Conservation (phyloP, 2,888 invertebrate species). For the Dasysyrphus albostriatus region DNA sequence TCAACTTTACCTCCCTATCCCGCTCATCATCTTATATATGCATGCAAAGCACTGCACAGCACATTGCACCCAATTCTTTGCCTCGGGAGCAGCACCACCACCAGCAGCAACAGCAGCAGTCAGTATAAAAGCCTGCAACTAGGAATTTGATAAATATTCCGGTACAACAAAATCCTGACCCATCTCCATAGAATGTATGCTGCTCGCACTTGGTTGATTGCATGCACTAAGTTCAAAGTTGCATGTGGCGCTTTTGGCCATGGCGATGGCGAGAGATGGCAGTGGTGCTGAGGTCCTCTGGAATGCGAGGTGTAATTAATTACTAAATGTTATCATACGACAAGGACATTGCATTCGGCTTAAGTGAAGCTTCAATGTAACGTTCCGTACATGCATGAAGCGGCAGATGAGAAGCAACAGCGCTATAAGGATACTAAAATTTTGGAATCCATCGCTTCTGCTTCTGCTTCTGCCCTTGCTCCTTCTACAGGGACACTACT, state of each 20-base stretch:
- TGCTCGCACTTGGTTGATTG: conserved; percentile 14
- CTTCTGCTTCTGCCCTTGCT: not conserved
- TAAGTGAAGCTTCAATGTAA: conserved; percentile 59
- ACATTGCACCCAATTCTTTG: not conserved
- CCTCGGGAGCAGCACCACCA: not conserved
- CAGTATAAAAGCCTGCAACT: conserved; percentile 23
- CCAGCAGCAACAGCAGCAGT: conserved; percentile 5
- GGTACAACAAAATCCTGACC: conserved; percentile 56
- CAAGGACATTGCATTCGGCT: conserved; percentile 69
- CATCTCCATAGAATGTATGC: conserved; percentile 11
- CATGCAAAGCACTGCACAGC: not conserved
- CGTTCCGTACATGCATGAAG: not conserved
- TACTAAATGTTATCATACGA: conserved; percentile 74
- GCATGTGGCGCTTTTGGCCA: conserved; percentile 16
- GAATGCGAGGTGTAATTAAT: conserved; percentile 69
- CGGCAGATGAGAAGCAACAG: conserved; percentile 40
- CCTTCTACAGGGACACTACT: conserved; percentile 50
- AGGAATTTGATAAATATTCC: conserved; percentile 69
- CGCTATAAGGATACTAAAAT: not conserved
- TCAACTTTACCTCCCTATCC: conserved; percentile 17
- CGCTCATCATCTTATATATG: conserved; percentile 42
- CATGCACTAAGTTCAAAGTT: conserved; percentile 17
- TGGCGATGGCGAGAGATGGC: not conserved
- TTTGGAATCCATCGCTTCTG: conserved; percentile 2
- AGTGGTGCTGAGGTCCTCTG: conserved; percentile 5